phyloP scores from a whole-genome alignment of 2,797 vertebrate genomes.

The Thamnophis elegans region DNA sequence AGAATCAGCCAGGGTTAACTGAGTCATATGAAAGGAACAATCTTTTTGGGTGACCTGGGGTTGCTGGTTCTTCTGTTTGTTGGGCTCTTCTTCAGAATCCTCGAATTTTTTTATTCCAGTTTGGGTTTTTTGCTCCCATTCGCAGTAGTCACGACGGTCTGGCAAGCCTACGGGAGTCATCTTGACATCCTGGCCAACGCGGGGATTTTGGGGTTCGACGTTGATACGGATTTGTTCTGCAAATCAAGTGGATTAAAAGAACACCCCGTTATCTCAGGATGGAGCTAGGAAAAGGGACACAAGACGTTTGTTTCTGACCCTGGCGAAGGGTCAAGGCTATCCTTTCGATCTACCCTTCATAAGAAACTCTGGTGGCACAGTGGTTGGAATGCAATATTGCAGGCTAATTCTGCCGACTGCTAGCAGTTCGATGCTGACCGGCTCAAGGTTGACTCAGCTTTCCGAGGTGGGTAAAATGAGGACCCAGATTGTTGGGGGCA shows the following conservation, averaged over 20 bases:
- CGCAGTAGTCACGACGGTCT: accelerated
- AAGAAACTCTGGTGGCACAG: no score
- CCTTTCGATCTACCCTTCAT: no score
- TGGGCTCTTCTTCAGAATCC: not conserved
- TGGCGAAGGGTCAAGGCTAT: no score
- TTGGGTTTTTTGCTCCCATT: not conserved
- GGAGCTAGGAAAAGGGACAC: not conserved
- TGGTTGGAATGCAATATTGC: no score
- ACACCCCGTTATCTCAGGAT: not conserved
- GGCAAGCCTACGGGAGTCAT: not conserved
- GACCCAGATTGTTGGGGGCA: no score
- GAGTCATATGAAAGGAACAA: not conserved
- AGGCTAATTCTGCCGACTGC: no score
- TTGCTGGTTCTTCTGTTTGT: not conserved
- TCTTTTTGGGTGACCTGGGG: accelerated
- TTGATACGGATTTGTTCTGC: not conserved
- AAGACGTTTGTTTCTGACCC: not conserved
- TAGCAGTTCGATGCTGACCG: no score
- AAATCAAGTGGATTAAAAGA: not conserved
- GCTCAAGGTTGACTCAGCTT: no score
- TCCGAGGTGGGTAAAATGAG: no score
- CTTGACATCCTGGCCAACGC: not conserved
- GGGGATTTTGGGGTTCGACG: accelerated
- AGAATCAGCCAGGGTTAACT: accelerated
- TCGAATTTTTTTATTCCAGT: accelerated